Evolutionary conservation across 2,797 vertebrate genomes (phyloP).

Genomic region (Manis crassicaudata): DNA sequence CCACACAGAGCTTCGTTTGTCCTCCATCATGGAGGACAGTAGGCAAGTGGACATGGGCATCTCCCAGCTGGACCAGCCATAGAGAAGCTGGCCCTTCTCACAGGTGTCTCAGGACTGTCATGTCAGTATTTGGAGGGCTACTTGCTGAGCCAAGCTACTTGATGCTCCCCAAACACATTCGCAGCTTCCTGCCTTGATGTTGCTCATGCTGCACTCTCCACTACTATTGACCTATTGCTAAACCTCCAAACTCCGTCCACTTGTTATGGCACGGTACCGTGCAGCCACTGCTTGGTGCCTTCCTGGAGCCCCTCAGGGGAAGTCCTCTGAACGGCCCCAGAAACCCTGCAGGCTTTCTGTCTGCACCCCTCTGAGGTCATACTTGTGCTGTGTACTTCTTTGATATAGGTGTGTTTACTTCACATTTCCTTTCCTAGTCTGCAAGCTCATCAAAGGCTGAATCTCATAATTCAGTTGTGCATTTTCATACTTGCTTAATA

Average conservation of each 20-base stretch:
- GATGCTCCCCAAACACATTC: neutral
- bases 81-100: neutral
- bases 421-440: neutral
- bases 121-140: neutral
- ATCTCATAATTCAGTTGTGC: neutral
- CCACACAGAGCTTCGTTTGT: neutral
- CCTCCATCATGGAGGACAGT: neutral
- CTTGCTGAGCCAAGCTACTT: neutral
- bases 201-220: neutral
- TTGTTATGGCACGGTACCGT: neutral
- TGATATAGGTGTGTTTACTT: neutral
- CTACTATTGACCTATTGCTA: neutral
- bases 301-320: neutral
- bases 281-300: neutral
- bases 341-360: neutral
- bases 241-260: neutral
- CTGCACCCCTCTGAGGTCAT: too few relatives aligned
- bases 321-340: neutral
- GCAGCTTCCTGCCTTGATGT: neutral
- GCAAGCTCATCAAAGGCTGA: neutral
- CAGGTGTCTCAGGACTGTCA: neutral
- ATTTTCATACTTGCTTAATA: neutral
- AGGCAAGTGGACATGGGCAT: neutral
- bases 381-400: neutral
- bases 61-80: neutral